Evolutionary conservation across 2,888 invertebrate species (phyloP).

Genomic region (Andrena trimmerana): DNA sequence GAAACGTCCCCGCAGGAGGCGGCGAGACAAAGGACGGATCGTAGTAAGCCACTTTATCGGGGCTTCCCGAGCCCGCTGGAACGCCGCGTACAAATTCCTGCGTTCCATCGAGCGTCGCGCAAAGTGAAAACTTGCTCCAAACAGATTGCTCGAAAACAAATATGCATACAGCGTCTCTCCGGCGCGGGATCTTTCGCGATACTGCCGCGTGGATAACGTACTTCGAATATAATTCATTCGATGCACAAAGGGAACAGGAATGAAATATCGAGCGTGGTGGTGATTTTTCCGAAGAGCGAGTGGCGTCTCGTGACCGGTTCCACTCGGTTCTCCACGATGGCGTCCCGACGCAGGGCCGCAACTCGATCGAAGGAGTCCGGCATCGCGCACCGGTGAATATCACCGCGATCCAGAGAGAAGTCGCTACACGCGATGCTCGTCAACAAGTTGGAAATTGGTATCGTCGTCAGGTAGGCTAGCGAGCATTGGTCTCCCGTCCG

Average conservation of each 20-base stretch:
- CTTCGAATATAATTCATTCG: no score
- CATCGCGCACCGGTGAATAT: conserved; percentile 44
- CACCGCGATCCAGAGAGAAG: conserved; percentile 21
- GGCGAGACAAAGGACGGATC: conserved; percentile 59
- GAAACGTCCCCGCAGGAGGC: conserved; percentile 40
- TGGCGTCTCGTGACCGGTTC: conserved; percentile 39
- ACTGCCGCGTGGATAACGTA: no score
- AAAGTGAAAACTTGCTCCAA: neutral
- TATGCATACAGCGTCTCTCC: no score
- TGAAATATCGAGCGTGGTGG: no score
- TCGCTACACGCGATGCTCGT: conserved; percentile 66
- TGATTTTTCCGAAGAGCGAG: neutral
- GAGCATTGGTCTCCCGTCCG: neutral
- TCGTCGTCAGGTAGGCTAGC: conserved; percentile 36
- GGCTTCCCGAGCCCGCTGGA: conserved; percentile 24
- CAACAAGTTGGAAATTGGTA: conserved; percentile 77
- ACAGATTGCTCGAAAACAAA: neutral
- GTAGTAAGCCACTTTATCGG: conserved; percentile 62
- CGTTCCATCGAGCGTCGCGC: conserved; percentile 9
- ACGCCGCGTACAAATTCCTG: conserved; percentile 37
- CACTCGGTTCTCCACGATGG: conserved; percentile 13
- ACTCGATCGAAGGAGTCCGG: conserved; percentile 22
- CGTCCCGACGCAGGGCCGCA: conserved; percentile 22
- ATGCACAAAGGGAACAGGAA: no score
- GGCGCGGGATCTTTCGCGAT: neutral